Percentiles rank a stretch among this genome's conserved stretches.
Evolutionary conservation across 2,888 invertebrate genomes (phyloP).

Genomic region (Hyalella azteca): DNA sequence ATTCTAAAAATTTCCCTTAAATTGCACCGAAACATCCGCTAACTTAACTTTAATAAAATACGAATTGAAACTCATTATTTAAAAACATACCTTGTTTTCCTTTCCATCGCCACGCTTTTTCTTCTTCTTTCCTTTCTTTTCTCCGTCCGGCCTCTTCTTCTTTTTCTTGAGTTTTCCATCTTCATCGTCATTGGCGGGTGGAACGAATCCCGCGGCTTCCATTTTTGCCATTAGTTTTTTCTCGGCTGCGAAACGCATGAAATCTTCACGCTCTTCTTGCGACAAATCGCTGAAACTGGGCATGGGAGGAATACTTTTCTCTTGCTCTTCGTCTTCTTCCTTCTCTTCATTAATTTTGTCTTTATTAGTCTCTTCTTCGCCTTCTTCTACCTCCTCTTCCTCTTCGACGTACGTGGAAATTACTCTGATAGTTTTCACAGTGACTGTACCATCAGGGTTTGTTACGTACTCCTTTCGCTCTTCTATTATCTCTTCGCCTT

Average conservation of each 20-base stretch:
- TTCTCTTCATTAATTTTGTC: background rate
- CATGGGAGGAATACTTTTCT: background rate
- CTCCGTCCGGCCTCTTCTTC: background rate
- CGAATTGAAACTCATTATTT: background rate
- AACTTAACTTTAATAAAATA: background rate
- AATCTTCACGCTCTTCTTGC: background rate
- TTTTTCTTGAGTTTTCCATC: background rate
- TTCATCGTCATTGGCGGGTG: background rate
- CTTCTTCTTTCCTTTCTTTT: constrained; percentile 19
- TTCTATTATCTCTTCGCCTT: constrained; percentile 16
- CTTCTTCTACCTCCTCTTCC: constrained; percentile 25
- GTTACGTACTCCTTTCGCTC: constrained; percentile 10
- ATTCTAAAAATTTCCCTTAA: background rate
- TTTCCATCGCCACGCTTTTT: constrained; percentile 5
- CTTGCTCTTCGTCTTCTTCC: background rate
- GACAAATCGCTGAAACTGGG: constrained; percentile 8
- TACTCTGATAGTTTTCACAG: constrained; percentile 22
- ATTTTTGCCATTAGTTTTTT: background rate
- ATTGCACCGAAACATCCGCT: background rate
- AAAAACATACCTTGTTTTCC: constrained; percentile 27
- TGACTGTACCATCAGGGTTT: constrained; percentile 16
- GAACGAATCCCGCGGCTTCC: constrained; percentile 4
- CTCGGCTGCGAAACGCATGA: constrained; percentile 1
- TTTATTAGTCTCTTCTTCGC: background rate
- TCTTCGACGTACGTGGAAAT: constrained; percentile 21